These are phyloP conservation scores for Scaptomyza montana DNA, from an alignment of 1,140 invertebrate species.

Conservation along the genomic window DNA sequence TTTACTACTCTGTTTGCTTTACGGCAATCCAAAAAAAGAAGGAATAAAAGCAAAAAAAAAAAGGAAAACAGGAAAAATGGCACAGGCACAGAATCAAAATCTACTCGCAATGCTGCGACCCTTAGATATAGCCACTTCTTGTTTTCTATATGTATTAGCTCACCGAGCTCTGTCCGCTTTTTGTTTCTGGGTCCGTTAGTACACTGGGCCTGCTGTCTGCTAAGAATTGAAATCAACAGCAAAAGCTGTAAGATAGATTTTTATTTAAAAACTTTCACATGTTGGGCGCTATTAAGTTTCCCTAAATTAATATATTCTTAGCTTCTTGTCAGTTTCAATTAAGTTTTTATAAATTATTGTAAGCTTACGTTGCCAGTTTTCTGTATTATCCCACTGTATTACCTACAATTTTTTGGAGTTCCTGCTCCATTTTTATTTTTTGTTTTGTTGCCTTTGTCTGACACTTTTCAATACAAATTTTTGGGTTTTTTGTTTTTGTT, in stretches of 20 bases:
- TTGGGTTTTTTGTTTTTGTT: constrained; percentile 18
- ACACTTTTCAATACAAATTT: constrained; percentile 62
- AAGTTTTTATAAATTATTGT: too few relatives aligned
- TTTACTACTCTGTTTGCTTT: constrained; percentile 42
- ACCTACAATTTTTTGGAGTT: constrained; percentile 30
- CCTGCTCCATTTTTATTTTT: constrained; percentile 25
- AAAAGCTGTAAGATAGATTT: not conserved
- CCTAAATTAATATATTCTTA: too few relatives aligned
- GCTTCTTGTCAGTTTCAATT: too few relatives aligned
- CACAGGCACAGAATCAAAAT: constrained; percentile 22
- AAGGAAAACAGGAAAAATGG: not conserved
- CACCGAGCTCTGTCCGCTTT: too few relatives aligned
- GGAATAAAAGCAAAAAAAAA: too few relatives aligned
- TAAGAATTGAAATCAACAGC: not conserved
- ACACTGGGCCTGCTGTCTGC: too few relatives aligned
- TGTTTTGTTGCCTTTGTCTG: constrained; percentile 48
- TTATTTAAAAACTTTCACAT: too few relatives aligned
- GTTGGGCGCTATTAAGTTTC: too few relatives aligned
- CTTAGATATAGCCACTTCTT: constrained; percentile 4
- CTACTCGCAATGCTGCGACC: constrained; percentile 26
- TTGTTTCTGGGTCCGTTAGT: too few relatives aligned
- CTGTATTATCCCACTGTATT: constrained; percentile 21
- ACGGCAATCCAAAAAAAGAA: not conserved
- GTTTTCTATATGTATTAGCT: too few relatives aligned
- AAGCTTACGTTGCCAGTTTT: too few relatives aligned